Percentiles rank a stretch among this genome's conserved stretches.
phyloP scores from a whole-genome alignment of 1,140 invertebrate species.

The Neuroterus valhalla region DNA sequence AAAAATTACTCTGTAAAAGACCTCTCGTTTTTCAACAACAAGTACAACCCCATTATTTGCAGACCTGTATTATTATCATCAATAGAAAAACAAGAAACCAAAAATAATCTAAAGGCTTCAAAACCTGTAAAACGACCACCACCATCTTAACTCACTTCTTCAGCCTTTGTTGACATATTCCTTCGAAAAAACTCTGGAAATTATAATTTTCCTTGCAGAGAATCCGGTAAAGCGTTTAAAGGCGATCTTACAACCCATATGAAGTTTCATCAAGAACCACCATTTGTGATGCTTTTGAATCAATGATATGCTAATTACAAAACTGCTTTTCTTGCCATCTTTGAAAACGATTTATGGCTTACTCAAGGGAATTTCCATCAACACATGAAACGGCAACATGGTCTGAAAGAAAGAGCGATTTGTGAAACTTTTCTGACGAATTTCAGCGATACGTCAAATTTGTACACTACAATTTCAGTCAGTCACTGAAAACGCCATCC shows the following conservation, averaged over 20 bases:
- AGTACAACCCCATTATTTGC: no score
- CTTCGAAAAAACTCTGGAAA: constrained; percentile 51
- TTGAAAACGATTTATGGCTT: constrained; percentile 79
- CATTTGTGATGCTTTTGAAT: constrained; percentile 65
- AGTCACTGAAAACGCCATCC: constrained; percentile 54
- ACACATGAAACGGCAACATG: constrained; percentile 43
- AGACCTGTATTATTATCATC: no score
- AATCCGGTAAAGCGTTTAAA: constrained; percentile 67
- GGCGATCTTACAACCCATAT: constrained; percentile 55
- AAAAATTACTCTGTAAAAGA: no score
- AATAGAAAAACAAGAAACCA: no score
- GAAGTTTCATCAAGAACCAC: constrained; percentile 34
- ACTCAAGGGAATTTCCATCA: constrained; percentile 77
- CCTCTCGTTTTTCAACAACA: no score
- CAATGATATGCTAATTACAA: constrained; percentile 41
- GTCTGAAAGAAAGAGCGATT: constrained; percentile 77
- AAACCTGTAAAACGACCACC: no score
- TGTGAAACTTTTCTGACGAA: constrained; percentile 75
- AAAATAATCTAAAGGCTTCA: no score
- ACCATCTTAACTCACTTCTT: background rate
- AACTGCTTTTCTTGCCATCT: constrained; percentile 76
- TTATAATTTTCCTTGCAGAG: constrained; percentile 61
- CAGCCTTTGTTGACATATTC: background rate
- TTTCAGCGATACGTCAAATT: background rate
- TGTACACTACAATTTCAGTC: constrained; percentile 51